Evolutionary conservation across 2,888 invertebrate species (phyloP).

Genomic region (Ptychoptera albimana): DNA sequence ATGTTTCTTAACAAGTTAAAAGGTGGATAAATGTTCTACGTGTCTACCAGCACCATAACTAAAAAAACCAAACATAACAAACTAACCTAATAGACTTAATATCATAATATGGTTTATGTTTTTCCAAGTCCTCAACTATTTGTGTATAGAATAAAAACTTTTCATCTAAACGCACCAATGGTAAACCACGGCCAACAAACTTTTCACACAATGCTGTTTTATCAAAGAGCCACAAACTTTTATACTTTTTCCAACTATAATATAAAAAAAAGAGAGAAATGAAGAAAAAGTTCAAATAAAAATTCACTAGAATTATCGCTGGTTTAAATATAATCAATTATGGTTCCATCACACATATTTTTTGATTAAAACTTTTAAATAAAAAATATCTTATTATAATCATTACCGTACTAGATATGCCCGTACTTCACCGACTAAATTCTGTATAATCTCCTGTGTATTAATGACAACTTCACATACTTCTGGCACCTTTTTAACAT

Average conservation of each 20-base stretch:
- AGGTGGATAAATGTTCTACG: too few species aligned
- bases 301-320: neutral
- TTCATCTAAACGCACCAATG: slow-evolving; percentile 54
- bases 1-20: too few species aligned
- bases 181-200: slow-evolving; percentile 50
- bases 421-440: slow-evolving; percentile 40
- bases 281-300: neutral
- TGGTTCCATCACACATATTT: too few species aligned
- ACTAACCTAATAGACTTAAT: slow-evolving; percentile 20
- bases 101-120: slow-evolving; percentile 41
- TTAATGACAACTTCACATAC: slow-evolving; percentile 49
- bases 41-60: too few species aligned
- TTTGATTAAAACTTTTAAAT: slow-evolving; percentile 1
- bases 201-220: slow-evolving; percentile 58
- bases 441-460: slow-evolving; percentile 50
- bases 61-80: too few species aligned
- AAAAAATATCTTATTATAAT: slow-evolving; percentile 5
- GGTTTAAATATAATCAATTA: too few species aligned
- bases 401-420: slow-evolving; percentile 6
- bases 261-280: slow-evolving; percentile 7
- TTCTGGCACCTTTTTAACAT: slow-evolving; percentile 50
- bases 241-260: slow-evolving; percentile 54
- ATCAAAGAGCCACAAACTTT: slow-evolving; percentile 60
- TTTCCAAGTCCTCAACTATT: slow-evolving; percentile 48
- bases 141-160: slow-evolving; percentile 71